A percentile compares a stretch with the other conserved stretches of the same genome.
Conservation (phyloP, 2,113 vertebrate genomes). For the Ptychochromis oligacanthus region DNA sequence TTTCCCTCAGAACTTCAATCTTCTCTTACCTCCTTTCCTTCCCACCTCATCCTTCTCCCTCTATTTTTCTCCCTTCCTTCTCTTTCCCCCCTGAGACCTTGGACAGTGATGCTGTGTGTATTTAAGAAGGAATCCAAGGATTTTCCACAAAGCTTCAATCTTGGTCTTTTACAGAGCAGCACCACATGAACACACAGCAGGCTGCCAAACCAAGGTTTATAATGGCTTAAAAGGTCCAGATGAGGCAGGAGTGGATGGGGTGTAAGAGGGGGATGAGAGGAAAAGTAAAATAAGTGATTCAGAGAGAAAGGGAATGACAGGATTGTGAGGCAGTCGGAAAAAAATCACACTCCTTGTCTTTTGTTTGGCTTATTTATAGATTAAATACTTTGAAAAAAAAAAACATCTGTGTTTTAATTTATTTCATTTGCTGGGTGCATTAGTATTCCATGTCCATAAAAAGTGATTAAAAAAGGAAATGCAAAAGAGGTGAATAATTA, state of each 20-base stretch:
- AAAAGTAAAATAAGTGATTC: slow-evolving; percentile 32
- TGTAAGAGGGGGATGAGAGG: neutral
- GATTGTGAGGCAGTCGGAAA: neutral
- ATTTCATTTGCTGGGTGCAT: neutral
- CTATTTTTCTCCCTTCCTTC: neutral
- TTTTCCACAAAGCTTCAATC: slow-evolving; percentile 72
- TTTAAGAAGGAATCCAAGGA: slow-evolving; percentile 64
- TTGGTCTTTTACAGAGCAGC: slow-evolving; percentile 58
- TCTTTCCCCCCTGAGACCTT: slow-evolving; percentile 13
- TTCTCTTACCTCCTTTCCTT: neutral
- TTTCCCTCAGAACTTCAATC: slow-evolving; percentile 28
- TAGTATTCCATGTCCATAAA: neutral
- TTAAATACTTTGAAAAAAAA: neutral
- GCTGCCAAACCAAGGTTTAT: slow-evolving; percentile 65
- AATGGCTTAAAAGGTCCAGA: slow-evolving; percentile 60
- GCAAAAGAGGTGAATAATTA: neutral
- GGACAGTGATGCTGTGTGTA: slow-evolving; percentile 58
- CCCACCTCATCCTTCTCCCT: neutral
- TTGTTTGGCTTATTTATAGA: neutral
- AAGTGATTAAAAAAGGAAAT: neutral
- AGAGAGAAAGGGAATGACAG: slow-evolving; percentile 9
- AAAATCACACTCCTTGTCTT: neutral
- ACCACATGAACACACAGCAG: slow-evolving; percentile 66
- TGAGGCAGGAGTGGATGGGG: slow-evolving; percentile 2
- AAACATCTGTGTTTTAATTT: neutral